Base-by-base conservation (phyloP, 2,888 invertebrate genomes). In the Drosophila lacicola region DNA sequence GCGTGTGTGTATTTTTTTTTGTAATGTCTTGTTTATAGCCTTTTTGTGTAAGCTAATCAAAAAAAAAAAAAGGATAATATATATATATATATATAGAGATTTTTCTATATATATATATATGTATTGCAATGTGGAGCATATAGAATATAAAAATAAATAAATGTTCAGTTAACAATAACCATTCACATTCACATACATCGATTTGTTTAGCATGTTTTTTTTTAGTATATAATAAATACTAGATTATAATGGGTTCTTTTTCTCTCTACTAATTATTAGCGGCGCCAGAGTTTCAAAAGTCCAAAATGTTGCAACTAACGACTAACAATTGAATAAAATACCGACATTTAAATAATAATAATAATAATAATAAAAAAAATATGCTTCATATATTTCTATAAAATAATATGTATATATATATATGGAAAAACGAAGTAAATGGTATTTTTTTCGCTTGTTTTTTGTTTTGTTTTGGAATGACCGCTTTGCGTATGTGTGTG, bases 381-480 rank as follows among this genome's bases (percentile, higher is more conserved):
- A 36, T 51, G 61, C 44, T 21, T 37, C 58, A 50, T 45, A 14
- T 44, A 47, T 54, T 17, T 49, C 49, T 17, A 17, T 29, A 49
- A 29, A n/a, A n/a, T 44, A 13, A 41, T 58, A 56, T 62, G 14
- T 64, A 36, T 39, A 46, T 44, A 21, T 58, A 25, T 41, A 39
- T 55, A 47, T 53, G 29, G 33, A 53, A 47, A 53, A 41, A 37
- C 44, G 50, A 60, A 41, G 37, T 41, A 74, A 64, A 57, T 33
- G 58, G 47, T 57, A 45, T 37, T 36, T 50, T 19, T 62, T 37
- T 21, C 41, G 63, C 67, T 68, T 82, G 82, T 6, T 39, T 14
- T 37, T 45, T 14, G 34, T 58, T 63, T 39, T 39, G 51, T 67
- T 70, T 71, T 84, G 82, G 82, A 88, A 82, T 82, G 82, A 77